A percentile compares a stretch with the other conserved stretches of the same genome.
Conservation (phyloP, 2,113 vertebrate genomes). For the Muntiacus muntjak region DNA sequence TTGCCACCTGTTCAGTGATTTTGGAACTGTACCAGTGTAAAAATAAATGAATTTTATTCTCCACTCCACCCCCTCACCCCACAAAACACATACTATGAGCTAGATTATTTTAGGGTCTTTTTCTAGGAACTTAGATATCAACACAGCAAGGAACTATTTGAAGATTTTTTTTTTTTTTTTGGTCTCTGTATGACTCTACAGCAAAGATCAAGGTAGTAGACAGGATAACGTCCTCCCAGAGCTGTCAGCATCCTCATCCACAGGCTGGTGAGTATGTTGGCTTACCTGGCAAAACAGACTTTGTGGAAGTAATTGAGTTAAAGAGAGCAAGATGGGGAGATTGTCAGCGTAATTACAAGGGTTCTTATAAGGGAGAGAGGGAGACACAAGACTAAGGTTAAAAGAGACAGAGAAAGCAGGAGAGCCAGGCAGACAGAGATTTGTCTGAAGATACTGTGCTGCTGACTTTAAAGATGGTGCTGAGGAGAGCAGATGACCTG, state of each 20-base stretch:
- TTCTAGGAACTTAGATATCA: neutral
- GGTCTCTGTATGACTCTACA: neutral
- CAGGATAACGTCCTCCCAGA: neutral
- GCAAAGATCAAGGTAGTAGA: neutral
- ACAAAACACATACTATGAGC: neutral
- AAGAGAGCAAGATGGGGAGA: neutral
- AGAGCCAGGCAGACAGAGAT: neutral
- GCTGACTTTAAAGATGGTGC: neutral
- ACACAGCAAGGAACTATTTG: neutral
- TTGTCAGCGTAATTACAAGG: neutral
- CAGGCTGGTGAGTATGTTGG: neutral
- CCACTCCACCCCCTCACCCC: neutral
- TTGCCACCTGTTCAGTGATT: neutral
- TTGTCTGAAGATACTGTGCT: neutral
- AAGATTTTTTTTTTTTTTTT: neutral
- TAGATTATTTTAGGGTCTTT: neutral
- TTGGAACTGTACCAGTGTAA: neutral
- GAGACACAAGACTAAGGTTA: neutral
- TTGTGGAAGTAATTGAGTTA: neutral
- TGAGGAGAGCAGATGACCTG: neutral
- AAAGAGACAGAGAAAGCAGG: neutral
- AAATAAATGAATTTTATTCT: neutral
- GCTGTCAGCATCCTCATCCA: neutral
- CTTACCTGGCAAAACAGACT: neutral
- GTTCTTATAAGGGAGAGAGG: neutral